Base-by-base conservation (phyloP, 2,797 vertebrate species). In the Gallirallus australis region DNA sequence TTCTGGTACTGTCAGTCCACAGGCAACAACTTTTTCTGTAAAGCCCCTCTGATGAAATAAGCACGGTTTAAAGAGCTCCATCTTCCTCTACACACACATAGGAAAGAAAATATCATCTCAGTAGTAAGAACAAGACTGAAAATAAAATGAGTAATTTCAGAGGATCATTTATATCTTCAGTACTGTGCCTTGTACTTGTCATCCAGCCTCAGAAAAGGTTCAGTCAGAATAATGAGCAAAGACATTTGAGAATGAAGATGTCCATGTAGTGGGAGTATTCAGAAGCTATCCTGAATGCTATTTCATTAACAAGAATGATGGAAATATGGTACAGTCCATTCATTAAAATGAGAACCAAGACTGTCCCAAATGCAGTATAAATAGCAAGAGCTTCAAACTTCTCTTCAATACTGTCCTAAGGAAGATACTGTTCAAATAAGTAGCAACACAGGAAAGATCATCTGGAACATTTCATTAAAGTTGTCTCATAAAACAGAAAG, bases 81-180 rank as follows among this genome's bases (percentile, higher is more conserved):
- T 70, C 52, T 91, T 86, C 47, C 12, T 86, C 40, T 25, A 50
- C 35, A 47, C 7, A 17, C 2, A 2, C n/a, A 37, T 57, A 72
- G 13, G 45, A 87, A 75, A 86, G 21, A 24, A 93, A 79, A 72
- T 30, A 79, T 33, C 61, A 69, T 30, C 20, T 83, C n/a, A 63
- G 25, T 65, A 61, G 61, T 85, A 91, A 68, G 19, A 93, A 86
- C 7, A 9, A 76, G 33, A 59, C 37, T 42, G 27, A 65, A 95
- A 96, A 90, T 28, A 83, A 90, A 87, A 47, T 35, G 1, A 89
- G 11, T 68, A 3, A 79, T 83, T 94, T 72, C 35, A 82, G 71
- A 70, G 20, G 25, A 24, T 69, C 45, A 52, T 60, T 87, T 90
- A 61, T 76, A 57, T 12, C 15, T 78, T 20, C 30, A 16, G 15